Evolutionary conservation across 2,113 vertebrate genomes (phyloP).

Genomic region (Antigone vipio): DNA sequence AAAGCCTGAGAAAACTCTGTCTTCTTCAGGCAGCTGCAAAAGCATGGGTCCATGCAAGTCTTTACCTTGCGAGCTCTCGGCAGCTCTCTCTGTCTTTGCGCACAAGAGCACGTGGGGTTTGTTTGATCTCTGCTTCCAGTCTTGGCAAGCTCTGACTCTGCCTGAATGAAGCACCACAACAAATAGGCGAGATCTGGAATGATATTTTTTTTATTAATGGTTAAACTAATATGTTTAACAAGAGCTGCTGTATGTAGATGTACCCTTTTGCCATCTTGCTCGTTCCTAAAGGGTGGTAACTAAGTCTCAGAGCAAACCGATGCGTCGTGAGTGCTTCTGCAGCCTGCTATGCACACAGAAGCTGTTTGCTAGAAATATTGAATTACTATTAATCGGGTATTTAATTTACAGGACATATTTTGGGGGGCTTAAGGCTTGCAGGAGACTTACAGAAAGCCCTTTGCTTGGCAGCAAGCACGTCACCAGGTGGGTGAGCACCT

Average conservation of each 20-base stretch:
- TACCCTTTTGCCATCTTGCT: neutral
- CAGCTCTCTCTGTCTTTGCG: neutral
- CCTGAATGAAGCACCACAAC: neutral
- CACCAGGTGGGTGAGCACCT: neutral
- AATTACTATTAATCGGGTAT: neutral
- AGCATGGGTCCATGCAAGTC: neutral
- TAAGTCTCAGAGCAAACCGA: neutral
- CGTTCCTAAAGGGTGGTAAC: neutral
- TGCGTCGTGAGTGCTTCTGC: neutral
- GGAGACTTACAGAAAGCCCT: neutral
- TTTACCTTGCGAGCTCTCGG: neutral
- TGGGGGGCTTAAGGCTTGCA: neutral
- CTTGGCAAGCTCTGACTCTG: slow-evolving; percentile 6
- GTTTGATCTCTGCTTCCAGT: slow-evolving; percentile 47
- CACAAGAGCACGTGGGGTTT: neutral
- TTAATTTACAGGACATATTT: neutral
- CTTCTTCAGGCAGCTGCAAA: neutral
- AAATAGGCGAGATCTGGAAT: neutral
- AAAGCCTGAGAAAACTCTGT: neutral
- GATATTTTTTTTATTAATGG: neutral
- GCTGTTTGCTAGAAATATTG: neutral
- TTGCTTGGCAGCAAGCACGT: neutral
- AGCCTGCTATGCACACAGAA: neutral
- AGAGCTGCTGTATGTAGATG: neutral
- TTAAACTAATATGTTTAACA: neutral